Conservation (phyloP, 1,140 invertebrate genomes). For the Diploscapter pachys region DNA sequence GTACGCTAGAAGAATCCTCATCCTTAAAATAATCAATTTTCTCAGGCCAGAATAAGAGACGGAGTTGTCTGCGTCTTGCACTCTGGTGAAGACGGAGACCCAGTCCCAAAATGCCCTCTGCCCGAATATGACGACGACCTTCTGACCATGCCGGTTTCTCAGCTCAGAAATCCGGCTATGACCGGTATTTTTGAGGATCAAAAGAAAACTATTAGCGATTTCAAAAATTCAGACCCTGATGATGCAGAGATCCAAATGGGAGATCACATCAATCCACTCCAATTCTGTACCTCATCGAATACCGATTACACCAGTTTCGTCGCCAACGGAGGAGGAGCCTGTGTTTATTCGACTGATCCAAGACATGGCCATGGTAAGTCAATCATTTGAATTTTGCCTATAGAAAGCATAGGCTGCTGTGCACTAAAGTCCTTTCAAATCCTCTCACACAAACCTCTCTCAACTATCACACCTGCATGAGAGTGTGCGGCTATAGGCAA, state of each 20-base stretch:
- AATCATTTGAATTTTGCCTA: too few species aligned
- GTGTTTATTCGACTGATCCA: conserved; percentile 19
- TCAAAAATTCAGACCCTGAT: conserved; percentile 35
- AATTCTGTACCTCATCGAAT: conserved; percentile 47
- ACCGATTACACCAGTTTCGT: conserved; percentile 55
- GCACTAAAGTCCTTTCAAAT: too few species aligned
- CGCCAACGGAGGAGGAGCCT: conserved; percentile 46
- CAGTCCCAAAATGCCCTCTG: conserved; percentile 51
- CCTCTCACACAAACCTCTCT: too few species aligned
- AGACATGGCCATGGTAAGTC: conserved; percentile 1
- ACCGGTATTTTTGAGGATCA: conserved; percentile 14
- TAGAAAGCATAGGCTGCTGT: too few species aligned
- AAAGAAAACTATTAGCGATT: too few species aligned
- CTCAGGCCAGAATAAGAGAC: conserved; percentile 53
- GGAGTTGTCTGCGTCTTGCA: conserved; percentile 56
- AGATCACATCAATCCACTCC: conserved; percentile 56
- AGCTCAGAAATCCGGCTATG: conserved; percentile 55
- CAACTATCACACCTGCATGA: too few species aligned
- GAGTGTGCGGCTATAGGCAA: too few species aligned
- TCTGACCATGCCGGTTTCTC: conserved; percentile 57
- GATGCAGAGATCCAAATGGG: conserved; percentile 58
- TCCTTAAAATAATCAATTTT: too few species aligned
- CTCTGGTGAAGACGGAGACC: conserved; percentile 57
- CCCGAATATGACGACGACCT: conserved; percentile 58
- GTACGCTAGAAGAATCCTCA: too few species aligned